A percentile compares a stretch with the other conserved stretches of the same genome.
phyloP scores from a whole-genome alignment of 2,113 vertebrate species.

The Gavialis gangeticus region DNA sequence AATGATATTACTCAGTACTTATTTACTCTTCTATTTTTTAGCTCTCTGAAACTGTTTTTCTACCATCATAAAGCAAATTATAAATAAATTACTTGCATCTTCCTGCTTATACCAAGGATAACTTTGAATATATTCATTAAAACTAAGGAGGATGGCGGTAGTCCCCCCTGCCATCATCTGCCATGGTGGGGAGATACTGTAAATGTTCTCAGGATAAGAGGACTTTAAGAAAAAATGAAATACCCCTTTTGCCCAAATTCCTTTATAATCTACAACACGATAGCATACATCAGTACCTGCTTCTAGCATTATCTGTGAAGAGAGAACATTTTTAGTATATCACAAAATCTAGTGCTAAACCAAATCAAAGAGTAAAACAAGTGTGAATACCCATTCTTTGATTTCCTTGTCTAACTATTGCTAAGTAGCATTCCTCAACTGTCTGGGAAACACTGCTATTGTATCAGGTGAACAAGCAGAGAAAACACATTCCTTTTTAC shows the following conservation, averaged over 20 bases:
- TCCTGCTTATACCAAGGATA: neutral
- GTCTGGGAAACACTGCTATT: neutral
- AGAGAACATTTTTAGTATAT: neutral
- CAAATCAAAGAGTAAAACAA: neutral
- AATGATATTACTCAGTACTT: neutral
- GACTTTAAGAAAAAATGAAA: neutral
- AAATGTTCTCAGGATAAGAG: neutral
- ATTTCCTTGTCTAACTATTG: neutral
- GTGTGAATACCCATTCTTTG: neutral
- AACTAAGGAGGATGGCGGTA: neutral
- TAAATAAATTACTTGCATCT: neutral
- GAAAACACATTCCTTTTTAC: neutral
- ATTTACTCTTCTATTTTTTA: neutral
- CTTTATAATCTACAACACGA: neutral
- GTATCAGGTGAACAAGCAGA: neutral
- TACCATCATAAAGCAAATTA: neutral
- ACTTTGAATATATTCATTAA: neutral
- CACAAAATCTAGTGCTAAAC: neutral
- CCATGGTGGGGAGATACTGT: neutral
- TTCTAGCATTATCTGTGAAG: neutral
- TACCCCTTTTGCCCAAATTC: fast-evolving
- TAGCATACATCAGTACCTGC: too few relatives aligned
- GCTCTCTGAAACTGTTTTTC: neutral
- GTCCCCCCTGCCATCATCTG: fast-evolving
- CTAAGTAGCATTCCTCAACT: neutral